phyloP scores from a whole-genome alignment of 2,113 vertebrate genomes.

The Grus americana region DNA sequence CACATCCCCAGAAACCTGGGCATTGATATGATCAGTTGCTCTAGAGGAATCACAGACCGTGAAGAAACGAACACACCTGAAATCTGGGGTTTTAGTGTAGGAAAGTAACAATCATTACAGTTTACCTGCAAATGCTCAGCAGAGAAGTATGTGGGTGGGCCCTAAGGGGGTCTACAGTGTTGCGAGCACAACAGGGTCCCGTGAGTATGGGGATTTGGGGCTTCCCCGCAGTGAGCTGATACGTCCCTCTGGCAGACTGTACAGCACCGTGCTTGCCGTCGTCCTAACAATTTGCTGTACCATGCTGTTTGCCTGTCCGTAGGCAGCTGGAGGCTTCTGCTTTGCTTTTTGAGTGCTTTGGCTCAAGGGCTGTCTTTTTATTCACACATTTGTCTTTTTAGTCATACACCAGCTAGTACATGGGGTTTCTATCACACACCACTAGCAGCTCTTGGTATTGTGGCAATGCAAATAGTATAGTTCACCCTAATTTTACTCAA shows the following conservation, averaged over 20 bases:
- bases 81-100: not conserved
- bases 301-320: not conserved
- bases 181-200: not conserved
- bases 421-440: not conserved
- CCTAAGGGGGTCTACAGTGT: not conserved
- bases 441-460: not conserved
- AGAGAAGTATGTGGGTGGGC: not conserved
- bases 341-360: not conserved
- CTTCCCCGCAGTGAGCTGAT: not conserved
- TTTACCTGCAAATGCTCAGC: not conserved
- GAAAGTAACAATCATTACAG: not conserved
- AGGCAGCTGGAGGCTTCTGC: not conserved
- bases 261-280: not conserved
- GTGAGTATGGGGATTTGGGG: not conserved
- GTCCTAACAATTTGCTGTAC: not conserved
- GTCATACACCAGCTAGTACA: not conserved
- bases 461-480: not conserved
- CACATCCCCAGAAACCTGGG: not conserved
- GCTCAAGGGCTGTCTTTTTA: not conserved
- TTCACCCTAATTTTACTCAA: not conserved
- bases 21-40: not conserved
- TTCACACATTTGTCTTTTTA: not conserved
- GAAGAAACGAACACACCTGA: not conserved
- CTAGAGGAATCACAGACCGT: not conserved
- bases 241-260: fast-evolving